Percentiles rank a stretch among this genome's conserved stretches.
These are phyloP conservation scores for Rhagophthalmus giganteus DNA, from an alignment of 2,888 invertebrate genomes.

Conservation along the genomic window DNA sequence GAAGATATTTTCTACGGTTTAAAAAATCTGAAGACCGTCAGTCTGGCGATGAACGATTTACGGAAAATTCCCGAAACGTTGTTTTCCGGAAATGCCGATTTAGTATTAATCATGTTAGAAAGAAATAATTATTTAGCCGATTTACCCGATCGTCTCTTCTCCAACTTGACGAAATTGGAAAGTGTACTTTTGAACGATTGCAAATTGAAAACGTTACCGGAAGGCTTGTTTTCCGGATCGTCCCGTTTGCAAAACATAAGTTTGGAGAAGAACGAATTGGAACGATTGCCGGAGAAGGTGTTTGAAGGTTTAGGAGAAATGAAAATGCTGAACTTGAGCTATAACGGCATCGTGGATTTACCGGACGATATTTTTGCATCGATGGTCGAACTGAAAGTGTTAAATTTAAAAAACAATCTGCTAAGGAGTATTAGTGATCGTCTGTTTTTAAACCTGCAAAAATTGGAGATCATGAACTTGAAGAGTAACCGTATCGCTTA, in stretches of 20 bases:
- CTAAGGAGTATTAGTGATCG: slow-evolving; percentile 62
- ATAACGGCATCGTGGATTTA: slow-evolving; percentile 49
- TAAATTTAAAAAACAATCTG: slow-evolving; percentile 70
- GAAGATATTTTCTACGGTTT: slow-evolving; percentile 65
- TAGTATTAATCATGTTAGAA: slow-evolving; percentile 52
- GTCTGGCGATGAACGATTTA: slow-evolving; percentile 70
- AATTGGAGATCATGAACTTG: slow-evolving; percentile 64
- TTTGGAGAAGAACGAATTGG: slow-evolving; percentile 63
- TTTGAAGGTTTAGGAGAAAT: slow-evolving; percentile 64
- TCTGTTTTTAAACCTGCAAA: slow-evolving; percentile 61
- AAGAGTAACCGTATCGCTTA: slow-evolving; percentile 65
- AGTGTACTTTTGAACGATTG: slow-evolving; percentile 37
- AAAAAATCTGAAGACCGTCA: slow-evolving; percentile 64
- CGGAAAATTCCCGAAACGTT: slow-evolving; percentile 63
- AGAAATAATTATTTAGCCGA: slow-evolving; percentile 3
- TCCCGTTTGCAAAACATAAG: slow-evolving; percentile 62
- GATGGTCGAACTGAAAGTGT: slow-evolving; percentile 62
- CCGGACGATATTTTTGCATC: slow-evolving; percentile 66
- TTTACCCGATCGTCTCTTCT: slow-evolving; percentile 22
- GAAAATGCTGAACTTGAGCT: slow-evolving; percentile 47
- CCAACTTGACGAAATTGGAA: slow-evolving; percentile 34
- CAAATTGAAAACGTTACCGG: slow-evolving; percentile 61
- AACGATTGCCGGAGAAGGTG: slow-evolving; percentile 55
- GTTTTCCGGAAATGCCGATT: slow-evolving; percentile 50
- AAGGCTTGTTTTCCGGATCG: slow-evolving; percentile 66